Evolutionary conservation across 92 coral and sea anemone genomes (phyloP).

Genomic region (Umimayanthus kanabou): DNA sequence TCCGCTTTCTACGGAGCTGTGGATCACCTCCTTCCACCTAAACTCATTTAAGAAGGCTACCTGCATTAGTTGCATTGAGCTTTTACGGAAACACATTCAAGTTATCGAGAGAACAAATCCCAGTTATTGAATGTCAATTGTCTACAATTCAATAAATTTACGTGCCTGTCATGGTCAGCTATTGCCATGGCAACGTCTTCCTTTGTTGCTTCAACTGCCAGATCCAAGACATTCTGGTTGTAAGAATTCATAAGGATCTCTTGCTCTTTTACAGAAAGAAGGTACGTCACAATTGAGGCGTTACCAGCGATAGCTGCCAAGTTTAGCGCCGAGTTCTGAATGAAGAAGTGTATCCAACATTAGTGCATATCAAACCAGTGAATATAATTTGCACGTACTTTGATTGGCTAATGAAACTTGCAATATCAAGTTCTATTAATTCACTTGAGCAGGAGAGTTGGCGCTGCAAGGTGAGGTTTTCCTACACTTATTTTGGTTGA

Average conservation of each 20-base stretch:
- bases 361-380: no score
- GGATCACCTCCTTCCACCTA: slow-evolving; percentile 85
- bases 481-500: no score
- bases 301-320: slow-evolving; percentile 78
- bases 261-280: slow-evolving; percentile 68
- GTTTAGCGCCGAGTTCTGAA: slow-evolving; percentile 74
- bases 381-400: no score
- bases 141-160: not conserved
- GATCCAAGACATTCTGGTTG: slow-evolving; percentile 76
- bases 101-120: not conserved
- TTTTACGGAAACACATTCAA: no score
- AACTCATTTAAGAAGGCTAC: not conserved
- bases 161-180: slow-evolving; percentile 74
- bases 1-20: slow-evolving; percentile 70
- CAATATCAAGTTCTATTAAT: no score
- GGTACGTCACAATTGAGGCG: slow-evolving; percentile 62
- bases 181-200: slow-evolving; percentile 77
- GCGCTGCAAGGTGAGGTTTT: no score
- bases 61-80: no score
- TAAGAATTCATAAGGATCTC: slow-evolving; percentile 69
- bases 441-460: no score
- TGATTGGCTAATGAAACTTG: no score
- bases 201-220: slow-evolving; percentile 68
- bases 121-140: not conserved
- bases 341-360: not conserved